Evolutionary conservation across 2,888 invertebrate species (phyloP).

Genomic region (Leistus spinibarbis): DNA sequence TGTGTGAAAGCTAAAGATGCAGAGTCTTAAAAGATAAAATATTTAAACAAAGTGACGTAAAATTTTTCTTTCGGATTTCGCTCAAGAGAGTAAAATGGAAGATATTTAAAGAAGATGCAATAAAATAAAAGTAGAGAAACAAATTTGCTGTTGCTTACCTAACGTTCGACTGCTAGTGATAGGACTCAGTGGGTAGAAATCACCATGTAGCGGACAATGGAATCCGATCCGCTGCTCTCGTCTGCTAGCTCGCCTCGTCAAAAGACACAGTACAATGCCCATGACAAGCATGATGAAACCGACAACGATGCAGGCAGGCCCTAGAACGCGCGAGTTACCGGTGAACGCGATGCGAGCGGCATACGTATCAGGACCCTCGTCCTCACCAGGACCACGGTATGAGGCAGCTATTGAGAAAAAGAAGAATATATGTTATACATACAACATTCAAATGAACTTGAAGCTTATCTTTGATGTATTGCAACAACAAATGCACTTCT

Average conservation of each 20-base stretch:
- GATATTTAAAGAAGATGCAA: neutral
- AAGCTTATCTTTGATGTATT: no score
- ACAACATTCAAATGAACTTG: neutral
- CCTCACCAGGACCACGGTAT: constrained; percentile 73
- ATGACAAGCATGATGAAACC: constrained; percentile 73
- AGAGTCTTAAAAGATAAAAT: no score
- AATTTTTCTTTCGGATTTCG: neutral
- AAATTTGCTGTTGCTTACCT: constrained; percentile 47
- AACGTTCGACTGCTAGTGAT: constrained; percentile 59
- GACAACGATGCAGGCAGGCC: constrained; percentile 75
- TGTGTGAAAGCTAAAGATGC: no score
- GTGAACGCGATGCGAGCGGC: constrained; percentile 75
- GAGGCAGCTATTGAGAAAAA: constrained; percentile 71
- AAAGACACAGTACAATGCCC: constrained; percentile 69
- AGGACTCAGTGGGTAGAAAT: constrained; percentile 77
- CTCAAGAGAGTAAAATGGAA: neutral
- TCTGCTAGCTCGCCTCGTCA: constrained; percentile 70
- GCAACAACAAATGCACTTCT: no score
- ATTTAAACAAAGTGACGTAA: neutral
- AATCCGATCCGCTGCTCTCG: constrained; percentile 73
- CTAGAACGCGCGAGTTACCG: constrained; percentile 73
- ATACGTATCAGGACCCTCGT: constrained; percentile 74
- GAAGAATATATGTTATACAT: no score
- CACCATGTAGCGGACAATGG: constrained; percentile 79
- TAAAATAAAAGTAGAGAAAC: neutral